Base-by-base conservation (phyloP, 2,797 vertebrate genomes). In the Acanthopagrus latus region DNA sequence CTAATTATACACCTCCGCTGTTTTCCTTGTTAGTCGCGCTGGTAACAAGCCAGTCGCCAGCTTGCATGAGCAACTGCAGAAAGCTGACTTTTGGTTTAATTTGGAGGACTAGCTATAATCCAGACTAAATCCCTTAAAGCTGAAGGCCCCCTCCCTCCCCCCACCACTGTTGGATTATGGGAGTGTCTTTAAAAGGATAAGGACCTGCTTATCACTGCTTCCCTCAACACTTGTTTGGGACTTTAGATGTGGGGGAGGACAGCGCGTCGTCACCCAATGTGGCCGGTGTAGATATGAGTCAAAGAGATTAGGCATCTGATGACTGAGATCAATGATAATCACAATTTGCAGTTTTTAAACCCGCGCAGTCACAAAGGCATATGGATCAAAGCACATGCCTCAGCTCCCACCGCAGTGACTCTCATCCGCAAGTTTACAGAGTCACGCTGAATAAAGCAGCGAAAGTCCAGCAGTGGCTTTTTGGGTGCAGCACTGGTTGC, bases 1-100 rank as follows among this genome's bases (percentile, higher is more conserved):
- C 90, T 88, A 92, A 93, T 93, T 91, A 90, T 91, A 93, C 88
- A 82, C 73, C 74, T 73, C 58, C 67, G 68, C 83, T 76, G 50
- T 81, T 85, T 81, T 90, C 82, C 83, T 87, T 90, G 90, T 91
- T 92, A 87, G 81, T 84, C 73, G 76, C 46, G 82, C 78, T 90
- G 90, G 87, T 91, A 90, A 92, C 90, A 87, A 91, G 92, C 91
- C 92, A 91, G 86, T 91, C 82, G 82, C 90, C 93, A 93, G 91
- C 88, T 93, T 93, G 92, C 92, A 94, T 94, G 93, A 95, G 95
- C 93, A 94, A 94, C 92, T 88, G 87, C 91, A 86, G 91, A 94
- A 94, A 95, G 92, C 86, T 91, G 94, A 95, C 93, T 95, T 95
- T 95, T 92, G 93, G 94, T 95, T 96, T 95, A 96, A 96, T 96